Base-by-base conservation (phyloP, 2,888 invertebrate genomes). In the Hybos culiciformis region DNA sequence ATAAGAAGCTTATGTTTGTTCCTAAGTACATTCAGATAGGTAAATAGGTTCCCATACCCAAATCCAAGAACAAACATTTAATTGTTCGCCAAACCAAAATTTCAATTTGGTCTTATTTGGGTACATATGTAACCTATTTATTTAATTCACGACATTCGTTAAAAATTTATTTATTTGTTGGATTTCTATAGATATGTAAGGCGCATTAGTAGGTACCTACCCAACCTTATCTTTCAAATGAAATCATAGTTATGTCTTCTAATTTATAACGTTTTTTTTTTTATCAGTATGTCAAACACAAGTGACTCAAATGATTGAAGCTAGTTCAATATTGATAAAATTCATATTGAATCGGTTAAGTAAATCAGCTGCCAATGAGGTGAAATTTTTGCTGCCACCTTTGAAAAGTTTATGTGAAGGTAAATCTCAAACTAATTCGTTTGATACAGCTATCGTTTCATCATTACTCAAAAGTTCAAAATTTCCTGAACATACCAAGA, bases 381-480 rank as follows among this genome's bases (percentile, higher is more conserved):
- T 62, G 17, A 72, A 71, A 57, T 71, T 81, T 72, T 67, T 83
- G 47, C 69, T 83, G 50, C 70, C 78, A 31, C 75, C 83, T 19
- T 72, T 84, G 51, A 78, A 78, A 57, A 79, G 78, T 42, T 64
- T 84, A 31, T 83, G 83, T 61, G 77, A 77, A 45, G 77, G 78
- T 24, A 73, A 74, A 29, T 72, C 73, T 31, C 76, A 78, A 47
- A 74, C 85, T 48, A 77, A 79, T 18, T 76, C 79, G 53, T 74
- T 82, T 21, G 92, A 92, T 63, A 75, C 84, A 59, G 73, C 80
- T 40, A 75, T 79, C 29, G 71, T 91, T 51, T 79, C 83, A 29
- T 78, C 83, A 37, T 73, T 82, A 29, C 72, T 92, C 63, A 90
- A 87, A 56, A 76, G 77, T 58, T 75, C 80, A 23, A 78, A 79